Base-by-base conservation (phyloP, 1,140 invertebrate species). In the Mamestra configurata region DNA sequence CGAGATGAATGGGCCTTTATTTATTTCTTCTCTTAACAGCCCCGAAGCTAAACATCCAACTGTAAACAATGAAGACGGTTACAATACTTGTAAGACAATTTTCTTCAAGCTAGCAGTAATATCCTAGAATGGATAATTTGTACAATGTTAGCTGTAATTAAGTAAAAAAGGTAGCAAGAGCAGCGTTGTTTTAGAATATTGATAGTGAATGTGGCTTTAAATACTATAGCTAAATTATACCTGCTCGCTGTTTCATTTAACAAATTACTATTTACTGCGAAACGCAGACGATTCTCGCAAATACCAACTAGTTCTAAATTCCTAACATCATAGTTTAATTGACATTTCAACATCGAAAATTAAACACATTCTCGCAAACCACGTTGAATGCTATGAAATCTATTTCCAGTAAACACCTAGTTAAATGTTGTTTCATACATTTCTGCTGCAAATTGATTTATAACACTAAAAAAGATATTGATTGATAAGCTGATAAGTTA, bases 401-500 rank as follows among this genome's bases (percentile, higher is more conserved):
- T 61, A 61, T 35, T 61, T 35, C 20, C 57, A 13, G n/a, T 35
- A 18, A 18, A 61, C 8, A 35, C 7, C 31, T 8, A 37, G 35
- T 7, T 20, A 10, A 40, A 64, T 40, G 11, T n/a, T n/a, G 20
- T 64, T 64, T 22, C 35, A 37, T 20, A 37, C 35, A 64, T 40
- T 46, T 46, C 18, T 46, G 46, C n/a, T 22, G n/a, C 43, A 71
- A 71, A 71, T 71, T 71, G 68, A 71, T 51, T 71, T 51, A 71
- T 43, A 71, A 71, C 68, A 71, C 40, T n/a, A 43, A 59, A 46
- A 73, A 35, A 57, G 53, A 76, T 46, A 76, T 61, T 61, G 37
- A 49, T 35, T 49, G 73, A 64, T 76, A 76, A 76, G 46, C 37
- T 55, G 53, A 75, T 75, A 68, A 68, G 31, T 43, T 73, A 76